Percentiles rank a stretch among this genome's conserved stretches.
phyloP scores from a whole-genome alignment of 1,140 invertebrate genomes.

The Ladona fulva region DNA sequence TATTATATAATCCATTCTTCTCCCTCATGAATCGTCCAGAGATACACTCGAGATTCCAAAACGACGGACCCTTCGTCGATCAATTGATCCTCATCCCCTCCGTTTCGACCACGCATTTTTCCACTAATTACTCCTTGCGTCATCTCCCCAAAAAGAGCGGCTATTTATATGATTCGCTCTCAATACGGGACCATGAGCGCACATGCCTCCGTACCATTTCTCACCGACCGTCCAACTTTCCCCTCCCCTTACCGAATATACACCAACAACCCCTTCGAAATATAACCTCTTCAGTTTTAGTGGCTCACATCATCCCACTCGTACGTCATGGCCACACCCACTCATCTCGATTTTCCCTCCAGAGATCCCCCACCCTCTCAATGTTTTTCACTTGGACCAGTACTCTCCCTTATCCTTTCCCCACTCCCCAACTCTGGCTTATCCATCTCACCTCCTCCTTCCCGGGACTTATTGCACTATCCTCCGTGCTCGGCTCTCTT shows the following conservation, averaged over 20 bases:
- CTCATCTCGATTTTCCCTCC: not conserved
- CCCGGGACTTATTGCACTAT: not conserved
- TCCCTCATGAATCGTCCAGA: too few species aligned
- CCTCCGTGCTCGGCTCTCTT: not conserved
- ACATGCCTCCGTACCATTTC: not conserved
- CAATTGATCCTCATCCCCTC: too few species aligned
- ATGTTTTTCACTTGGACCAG: not conserved
- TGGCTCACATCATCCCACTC: not conserved
- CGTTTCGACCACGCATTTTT: not conserved
- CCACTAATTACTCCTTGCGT: slow-evolving; percentile 1
- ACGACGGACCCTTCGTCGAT: too few species aligned
- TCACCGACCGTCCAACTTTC: not conserved
- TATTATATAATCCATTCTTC: too few species aligned
- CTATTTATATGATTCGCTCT: too few species aligned
- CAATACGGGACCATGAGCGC: too few species aligned
- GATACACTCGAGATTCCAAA: too few species aligned
- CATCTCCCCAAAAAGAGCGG: not conserved
- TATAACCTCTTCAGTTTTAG: slow-evolving; percentile 4
- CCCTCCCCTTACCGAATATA: not conserved
- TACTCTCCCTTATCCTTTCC: not conserved
- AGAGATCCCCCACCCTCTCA: not conserved
- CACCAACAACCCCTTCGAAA: not conserved
- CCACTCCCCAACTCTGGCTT: not conserved
- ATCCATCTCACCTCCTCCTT: not conserved
- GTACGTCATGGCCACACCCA: not conserved